phyloP scores from a whole-genome alignment of 2,888 invertebrate species.

The Spialia ferax region DNA sequence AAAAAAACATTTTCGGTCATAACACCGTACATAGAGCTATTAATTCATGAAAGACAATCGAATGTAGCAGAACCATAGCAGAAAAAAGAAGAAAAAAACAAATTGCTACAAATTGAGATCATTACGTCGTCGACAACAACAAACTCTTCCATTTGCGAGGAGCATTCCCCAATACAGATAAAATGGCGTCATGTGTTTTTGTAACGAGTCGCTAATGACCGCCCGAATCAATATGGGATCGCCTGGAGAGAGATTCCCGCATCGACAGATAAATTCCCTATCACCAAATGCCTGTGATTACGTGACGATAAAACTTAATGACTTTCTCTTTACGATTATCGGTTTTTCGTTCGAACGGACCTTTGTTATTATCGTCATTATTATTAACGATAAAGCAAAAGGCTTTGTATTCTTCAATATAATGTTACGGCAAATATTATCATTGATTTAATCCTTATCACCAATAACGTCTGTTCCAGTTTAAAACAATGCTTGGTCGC shows the following conservation, averaged over 20 bases:
- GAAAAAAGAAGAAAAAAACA: too few species aligned
- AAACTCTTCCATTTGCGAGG: constrained; percentile 12
- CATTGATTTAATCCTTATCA: not conserved
- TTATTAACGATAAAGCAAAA: not conserved
- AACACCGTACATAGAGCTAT: too few species aligned
- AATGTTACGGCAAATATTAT: not conserved
- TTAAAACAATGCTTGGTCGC: too few species aligned
- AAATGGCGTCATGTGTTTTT: constrained; percentile 9
- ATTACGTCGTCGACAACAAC: constrained; percentile 7
- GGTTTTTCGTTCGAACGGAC: not conserved
- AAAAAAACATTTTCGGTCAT: too few species aligned
- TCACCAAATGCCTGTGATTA: constrained; percentile 17
- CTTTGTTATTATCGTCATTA: not conserved
- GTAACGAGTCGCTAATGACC: constrained; percentile 3
- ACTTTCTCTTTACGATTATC: constrained; percentile 3
- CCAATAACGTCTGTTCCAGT: too few species aligned
- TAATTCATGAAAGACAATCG: too few species aligned
- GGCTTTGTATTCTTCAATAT: too few species aligned
- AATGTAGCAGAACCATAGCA: too few species aligned
- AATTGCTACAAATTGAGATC: not conserved
- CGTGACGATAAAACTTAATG: constrained; percentile 9
- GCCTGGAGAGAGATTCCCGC: constrained; percentile 6
- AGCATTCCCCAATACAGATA: constrained; percentile 10
- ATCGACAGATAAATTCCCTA: not conserved
- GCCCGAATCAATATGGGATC: not conserved